Evolutionary conservation across 2,797 vertebrate species (phyloP), one percentile per base, ranked within the genome.

Genomic region (Enteromius trimaculatus): DNA sequence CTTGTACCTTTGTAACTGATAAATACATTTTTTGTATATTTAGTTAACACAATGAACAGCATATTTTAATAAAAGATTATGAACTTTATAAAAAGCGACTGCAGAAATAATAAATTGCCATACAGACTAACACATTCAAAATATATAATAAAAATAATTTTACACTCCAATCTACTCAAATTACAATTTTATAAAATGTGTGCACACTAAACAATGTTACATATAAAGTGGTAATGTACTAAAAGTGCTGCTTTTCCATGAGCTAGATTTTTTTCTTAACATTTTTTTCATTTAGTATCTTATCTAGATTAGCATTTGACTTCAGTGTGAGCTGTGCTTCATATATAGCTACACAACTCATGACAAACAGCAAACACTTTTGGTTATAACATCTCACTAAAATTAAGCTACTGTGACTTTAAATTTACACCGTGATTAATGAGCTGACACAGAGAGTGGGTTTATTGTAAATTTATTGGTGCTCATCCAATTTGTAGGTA

Each of bases 381-480:
- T 17, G 14, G 5, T 8, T 2, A 55, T 3, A 64, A 17, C 3
- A 64, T 29, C 13, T 29, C 1, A 10, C 21, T 62, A 2, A 29
- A 62, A 26, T 62, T 29, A 62, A 4, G 55, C 4, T 62, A 14
- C 26, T 16, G 23, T 29, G 58, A 62, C 58, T 6, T 5, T 23
- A 23, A 4, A 21, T 55, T 55, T 23, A 26, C 4, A 64, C 6
- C 4, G 21, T 13, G 16, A 64, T 64, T 31, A 3, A 64, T 64
- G 6, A 64, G 29, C 26, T 17, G 71, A 74, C 17, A 34, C 11
- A 3, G 21, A 34, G 53, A 10, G 7, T 37, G 42, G 55, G 16
- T 81, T 65, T 74, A 74, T 21, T 81, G 39, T 62, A 64, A 42
- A 74, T 74, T 74, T 81, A 74, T 81, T 81, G 79, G 37, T 44